These are phyloP conservation scores for Astreopora myriophthalma DNA, from an alignment of 64 coral and sea anemone species.

Conservation along the genomic window DNA sequence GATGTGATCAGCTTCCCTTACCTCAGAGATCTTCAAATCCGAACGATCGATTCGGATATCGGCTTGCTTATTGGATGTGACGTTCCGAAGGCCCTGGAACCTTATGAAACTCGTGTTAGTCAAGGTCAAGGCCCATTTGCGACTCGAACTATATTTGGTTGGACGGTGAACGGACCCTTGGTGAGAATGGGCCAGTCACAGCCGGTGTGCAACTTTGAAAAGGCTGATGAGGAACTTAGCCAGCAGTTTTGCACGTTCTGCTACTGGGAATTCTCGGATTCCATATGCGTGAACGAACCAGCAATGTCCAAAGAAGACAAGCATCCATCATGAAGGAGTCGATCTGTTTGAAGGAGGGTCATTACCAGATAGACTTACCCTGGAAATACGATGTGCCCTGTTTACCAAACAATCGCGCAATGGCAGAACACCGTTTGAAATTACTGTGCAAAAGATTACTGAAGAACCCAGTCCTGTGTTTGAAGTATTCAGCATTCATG, in stretches of 20 bases:
- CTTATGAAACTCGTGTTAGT: background rate
- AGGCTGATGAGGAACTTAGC: background rate
- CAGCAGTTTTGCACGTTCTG: constrained; percentile 47
- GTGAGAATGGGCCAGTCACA: background rate
- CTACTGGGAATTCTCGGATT: constrained; percentile 50
- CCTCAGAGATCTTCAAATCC: constrained; percentile 1
- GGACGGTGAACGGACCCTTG: constrained; percentile 33
- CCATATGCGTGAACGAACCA: background rate
- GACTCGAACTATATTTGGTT: constrained; percentile 23
- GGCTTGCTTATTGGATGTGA: constrained; percentile 43
- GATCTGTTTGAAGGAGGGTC: background rate
- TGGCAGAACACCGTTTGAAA: constrained; percentile 9
- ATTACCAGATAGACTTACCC: constrained; percentile 54
- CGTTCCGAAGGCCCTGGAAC: constrained; percentile 22
- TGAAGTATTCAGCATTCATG: constrained; percentile 53
- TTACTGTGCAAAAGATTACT: constrained; percentile 8
- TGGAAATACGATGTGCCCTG: background rate
- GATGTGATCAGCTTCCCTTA: constrained; percentile 25
- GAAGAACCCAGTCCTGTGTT: background rate
- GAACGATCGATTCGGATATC: background rate
- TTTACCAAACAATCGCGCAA: constrained; percentile 52
- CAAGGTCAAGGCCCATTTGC: constrained; percentile 26
- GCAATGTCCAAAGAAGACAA: constrained; percentile 50
- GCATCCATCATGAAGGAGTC: constrained; percentile 37
- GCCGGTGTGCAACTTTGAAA: constrained; percentile 27